Base-by-base conservation (phyloP, 2,797 vertebrate genomes). In the Pristis pectinata region DNA sequence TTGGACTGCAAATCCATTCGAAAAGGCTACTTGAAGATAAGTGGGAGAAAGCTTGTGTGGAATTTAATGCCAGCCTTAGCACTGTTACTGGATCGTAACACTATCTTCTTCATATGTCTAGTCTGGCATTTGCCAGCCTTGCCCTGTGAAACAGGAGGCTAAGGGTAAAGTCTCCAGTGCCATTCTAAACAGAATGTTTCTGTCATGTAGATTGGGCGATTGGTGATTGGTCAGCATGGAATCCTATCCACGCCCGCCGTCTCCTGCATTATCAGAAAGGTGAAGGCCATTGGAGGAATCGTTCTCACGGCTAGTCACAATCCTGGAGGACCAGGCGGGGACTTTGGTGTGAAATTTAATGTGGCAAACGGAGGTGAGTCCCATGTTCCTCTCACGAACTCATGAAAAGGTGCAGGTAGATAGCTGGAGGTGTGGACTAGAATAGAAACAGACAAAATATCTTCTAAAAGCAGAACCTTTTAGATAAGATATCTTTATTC, bases 301-400 rank as follows among this genome's bases (percentile, higher is more conserved):
- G 98, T 99, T 96, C 97, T 99, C 64, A 99, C 99, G 95, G 99
- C 99, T 53, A 99, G 99, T 96, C 99, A 99, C 97, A 98, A 98
- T 97, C 98, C 98, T 5, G 99, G 99, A 95, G 99, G 99, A 56
- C 99, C 99, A 0, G 98, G 97, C 93, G 99, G 98, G 96, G 98
- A 99, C 96, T 99, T 99, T 96, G 99, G 99, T 95, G 97, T 99
- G 95, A 99, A 99, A 96, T 99, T 99, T 96, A 99, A 99, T 94
- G 97, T 99, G 96, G 97, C 99, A 93, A 99, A 99, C 96, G 99
- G 99, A 98, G 99, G 99, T 99, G 96, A 92, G 96, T 95, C 37
- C 27, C 56, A 19, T 1, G 17, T 76, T 76, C 72, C 67, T 34
- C 30, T 7, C 11, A 10, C 17, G 93, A 37, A 74, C 72, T 74